phyloP scores from a whole-genome alignment of 2,113 vertebrate species.

The Laticauda colubrina region DNA sequence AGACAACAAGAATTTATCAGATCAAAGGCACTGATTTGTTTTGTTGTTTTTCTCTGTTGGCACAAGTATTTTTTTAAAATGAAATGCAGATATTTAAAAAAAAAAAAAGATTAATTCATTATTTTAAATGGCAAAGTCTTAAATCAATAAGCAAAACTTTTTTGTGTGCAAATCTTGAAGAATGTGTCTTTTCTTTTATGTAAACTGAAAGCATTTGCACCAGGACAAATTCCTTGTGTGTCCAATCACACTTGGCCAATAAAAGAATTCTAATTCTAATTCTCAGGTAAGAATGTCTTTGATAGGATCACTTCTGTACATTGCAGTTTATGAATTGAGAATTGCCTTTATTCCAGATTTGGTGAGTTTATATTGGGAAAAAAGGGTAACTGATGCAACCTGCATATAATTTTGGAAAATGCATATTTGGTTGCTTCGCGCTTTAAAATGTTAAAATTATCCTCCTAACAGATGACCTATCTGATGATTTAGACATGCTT shows the following conservation, averaged over 20 bases:
- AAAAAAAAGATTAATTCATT: not conserved
- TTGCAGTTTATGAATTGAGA: not conserved
- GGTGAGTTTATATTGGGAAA: not conserved
- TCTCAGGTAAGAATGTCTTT: not conserved
- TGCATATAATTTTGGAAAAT: not conserved
- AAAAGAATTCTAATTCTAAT: no score
- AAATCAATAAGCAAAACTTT: not conserved
- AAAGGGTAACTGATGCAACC: not conserved
- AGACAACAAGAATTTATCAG: conserved; percentile 21
- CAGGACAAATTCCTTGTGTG: no score
- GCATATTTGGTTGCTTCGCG: not conserved
- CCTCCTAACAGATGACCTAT: not conserved
- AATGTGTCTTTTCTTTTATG: no score
- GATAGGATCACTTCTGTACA: not conserved
- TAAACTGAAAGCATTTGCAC: no score
- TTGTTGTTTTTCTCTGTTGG: not conserved
- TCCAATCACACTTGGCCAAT: no score
- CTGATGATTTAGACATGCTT: not conserved
- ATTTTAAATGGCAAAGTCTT: not conserved
- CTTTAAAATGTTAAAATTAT: not conserved
- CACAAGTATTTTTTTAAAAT: not conserved
- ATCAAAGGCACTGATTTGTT: conserved; percentile 28
- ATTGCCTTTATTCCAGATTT: not conserved
- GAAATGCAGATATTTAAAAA: not conserved
- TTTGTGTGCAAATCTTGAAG: no score